phyloP scores from a whole-genome alignment of 2,888 invertebrate genomes.

The Timema cristinae region DNA sequence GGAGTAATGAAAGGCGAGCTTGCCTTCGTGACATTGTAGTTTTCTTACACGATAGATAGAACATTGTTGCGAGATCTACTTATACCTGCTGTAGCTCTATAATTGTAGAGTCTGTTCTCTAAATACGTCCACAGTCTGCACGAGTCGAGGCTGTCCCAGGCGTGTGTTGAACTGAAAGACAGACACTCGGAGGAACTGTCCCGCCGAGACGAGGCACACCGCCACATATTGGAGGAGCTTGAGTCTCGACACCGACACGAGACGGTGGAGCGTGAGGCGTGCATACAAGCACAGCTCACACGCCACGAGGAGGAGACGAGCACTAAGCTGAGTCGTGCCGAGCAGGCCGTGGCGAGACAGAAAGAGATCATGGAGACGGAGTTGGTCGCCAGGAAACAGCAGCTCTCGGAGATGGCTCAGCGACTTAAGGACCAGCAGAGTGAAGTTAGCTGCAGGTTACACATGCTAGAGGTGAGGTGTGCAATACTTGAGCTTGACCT shows the following conservation, averaged over 20 bases:
- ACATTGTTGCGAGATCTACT: no score
- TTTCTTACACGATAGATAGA: no score
- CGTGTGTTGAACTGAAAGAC: background rate
- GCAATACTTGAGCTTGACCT: no score
- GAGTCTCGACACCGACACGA: background rate
- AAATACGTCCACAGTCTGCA: background rate
- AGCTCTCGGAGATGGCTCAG: background rate
- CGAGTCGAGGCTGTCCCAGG: background rate
- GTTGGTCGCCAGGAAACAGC: background rate
- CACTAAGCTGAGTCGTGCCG: background rate
- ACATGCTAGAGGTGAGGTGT: background rate
- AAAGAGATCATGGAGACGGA: background rate
- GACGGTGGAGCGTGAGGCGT: background rate
- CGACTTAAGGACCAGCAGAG: constrained; percentile 6
- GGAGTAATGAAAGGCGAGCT: no score
- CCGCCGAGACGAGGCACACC: background rate
- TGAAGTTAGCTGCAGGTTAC: background rate
- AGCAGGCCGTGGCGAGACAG: background rate
- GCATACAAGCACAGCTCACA: background rate
- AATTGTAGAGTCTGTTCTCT: no score
- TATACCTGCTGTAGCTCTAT: no score
- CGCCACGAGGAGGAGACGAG: background rate
- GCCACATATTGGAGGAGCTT: background rate
- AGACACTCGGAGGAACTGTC: background rate
- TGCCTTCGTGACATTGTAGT: no score